Conservation (phyloP, 2,113 vertebrate genomes). For the Apaloderma vittatum region DNA sequence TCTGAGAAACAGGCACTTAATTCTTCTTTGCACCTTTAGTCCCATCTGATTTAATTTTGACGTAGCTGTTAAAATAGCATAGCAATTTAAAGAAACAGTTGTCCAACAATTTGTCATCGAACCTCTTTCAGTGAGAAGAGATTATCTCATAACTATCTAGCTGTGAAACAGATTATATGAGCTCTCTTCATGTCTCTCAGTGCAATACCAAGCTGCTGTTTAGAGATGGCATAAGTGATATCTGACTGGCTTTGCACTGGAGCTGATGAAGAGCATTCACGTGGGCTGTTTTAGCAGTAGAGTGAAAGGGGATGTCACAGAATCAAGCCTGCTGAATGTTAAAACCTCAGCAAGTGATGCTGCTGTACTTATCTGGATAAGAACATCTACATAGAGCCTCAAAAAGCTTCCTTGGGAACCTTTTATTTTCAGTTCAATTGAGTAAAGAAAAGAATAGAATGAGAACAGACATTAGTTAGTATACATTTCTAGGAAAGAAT, state of each 20-base stretch:
- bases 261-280: background rate
- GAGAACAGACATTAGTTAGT: constrained; percentile 7
- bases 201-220: background rate
- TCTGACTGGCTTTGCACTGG: background rate
- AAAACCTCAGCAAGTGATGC: background rate
- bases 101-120: background rate
- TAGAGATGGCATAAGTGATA: background rate
- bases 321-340: background rate
- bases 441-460: background rate
- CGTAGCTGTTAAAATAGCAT: background rate
- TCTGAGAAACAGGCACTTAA: background rate
- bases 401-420: background rate
- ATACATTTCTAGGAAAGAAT: background rate
- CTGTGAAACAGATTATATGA: background rate
- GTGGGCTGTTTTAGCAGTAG: background rate
- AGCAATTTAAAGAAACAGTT: background rate
- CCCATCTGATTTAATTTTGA: background rate
- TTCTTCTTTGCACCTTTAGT: background rate
- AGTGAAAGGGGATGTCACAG: background rate
- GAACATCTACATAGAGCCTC: accelerated
- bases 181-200: background rate
- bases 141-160: background rate
- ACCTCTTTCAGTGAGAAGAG: background rate
- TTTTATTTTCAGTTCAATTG: background rate
- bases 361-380: background rate